phyloP scores from a whole-genome alignment of 2,797 vertebrate genomes.

The Florisuga fusca region DNA sequence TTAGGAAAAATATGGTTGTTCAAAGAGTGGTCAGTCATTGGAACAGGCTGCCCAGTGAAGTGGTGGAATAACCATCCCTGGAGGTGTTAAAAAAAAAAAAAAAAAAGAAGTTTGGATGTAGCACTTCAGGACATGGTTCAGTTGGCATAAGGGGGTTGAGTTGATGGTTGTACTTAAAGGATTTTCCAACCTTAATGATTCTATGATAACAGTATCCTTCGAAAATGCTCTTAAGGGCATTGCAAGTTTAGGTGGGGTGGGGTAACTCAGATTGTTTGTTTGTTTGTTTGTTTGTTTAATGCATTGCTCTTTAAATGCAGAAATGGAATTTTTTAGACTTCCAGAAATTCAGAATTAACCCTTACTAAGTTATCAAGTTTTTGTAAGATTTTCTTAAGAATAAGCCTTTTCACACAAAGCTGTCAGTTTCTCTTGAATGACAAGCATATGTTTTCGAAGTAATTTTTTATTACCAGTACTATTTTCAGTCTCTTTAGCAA shows the following conservation, averaged over 20 bases:
- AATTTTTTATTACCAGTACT: not conserved
- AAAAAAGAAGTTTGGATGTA: no score
- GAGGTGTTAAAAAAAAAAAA: no score
- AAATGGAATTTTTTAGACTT: not conserved
- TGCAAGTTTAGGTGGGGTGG: not conserved
- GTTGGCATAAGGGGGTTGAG: no score
- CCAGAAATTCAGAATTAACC: not conserved
- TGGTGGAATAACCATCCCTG: no score
- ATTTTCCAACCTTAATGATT: no score
- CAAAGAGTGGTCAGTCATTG: no score
- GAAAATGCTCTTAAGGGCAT: not conserved
- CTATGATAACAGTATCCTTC: not conserved
- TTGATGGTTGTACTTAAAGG: no score
- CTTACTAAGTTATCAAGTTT: not conserved
- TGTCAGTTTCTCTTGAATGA: not conserved
- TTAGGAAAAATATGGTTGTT: no score
- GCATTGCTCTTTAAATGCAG: not conserved
- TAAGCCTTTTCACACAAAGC: not conserved
- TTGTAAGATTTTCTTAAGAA: not conserved
- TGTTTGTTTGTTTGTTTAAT: not conserved
- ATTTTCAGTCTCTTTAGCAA: not conserved
- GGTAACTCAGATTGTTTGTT: no score
- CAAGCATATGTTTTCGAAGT: not conserved
- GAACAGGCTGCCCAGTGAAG: no score
- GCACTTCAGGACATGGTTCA: no score